Base-by-base conservation (phyloP, 2,888 invertebrate genomes). In the Cantharis lateralis region DNA sequence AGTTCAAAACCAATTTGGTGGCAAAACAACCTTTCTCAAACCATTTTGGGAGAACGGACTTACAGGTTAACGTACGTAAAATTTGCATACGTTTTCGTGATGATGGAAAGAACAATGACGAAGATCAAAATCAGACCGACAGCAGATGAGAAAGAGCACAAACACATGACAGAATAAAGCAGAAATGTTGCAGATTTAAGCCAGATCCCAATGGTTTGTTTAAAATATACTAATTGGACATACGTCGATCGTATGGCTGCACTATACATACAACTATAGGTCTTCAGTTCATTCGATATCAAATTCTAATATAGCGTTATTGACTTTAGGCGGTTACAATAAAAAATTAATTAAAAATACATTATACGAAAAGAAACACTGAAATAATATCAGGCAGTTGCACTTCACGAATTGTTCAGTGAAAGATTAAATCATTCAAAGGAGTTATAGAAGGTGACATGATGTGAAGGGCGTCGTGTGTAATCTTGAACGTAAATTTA, bases 161-260 rank as follows among this genome's bases (percentile, higher is more conserved):
- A 81, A 78, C 79, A 68, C 79, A 76, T 78, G 81, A 78, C 78
- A 79, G 79, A 78, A 78, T 78, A 80, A 79, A 76, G 78, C 76
- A 79, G 70, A 71, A 77, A 76, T 71, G 73, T 71, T 77, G 84
- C 83, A 85, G 86, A 86, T 85, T 85, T 85, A 86, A 84, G 82
- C 82, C 82, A 83, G 84, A 85, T 84, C 84, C 84, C 82, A 85
- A 87, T 86, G 86, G 85, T 86, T 85, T 78, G 78, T 78, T 87
- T 85, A 87, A 87, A 87, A 86, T 86, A 85, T 87, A 87, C 87
- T 87, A 87, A 87, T 87, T 87, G 87, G 87, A 87, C 87, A 82
- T 86, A 83, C 83, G 86, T 87, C 87, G 84, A 85, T 87, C 84
- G 82, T 87, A 79, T 79, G 79, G 79, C 79, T 79, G 79, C 79